Base-by-base conservation (phyloP, 2,888 invertebrate genomes). In the Oxycera nigricornis region DNA sequence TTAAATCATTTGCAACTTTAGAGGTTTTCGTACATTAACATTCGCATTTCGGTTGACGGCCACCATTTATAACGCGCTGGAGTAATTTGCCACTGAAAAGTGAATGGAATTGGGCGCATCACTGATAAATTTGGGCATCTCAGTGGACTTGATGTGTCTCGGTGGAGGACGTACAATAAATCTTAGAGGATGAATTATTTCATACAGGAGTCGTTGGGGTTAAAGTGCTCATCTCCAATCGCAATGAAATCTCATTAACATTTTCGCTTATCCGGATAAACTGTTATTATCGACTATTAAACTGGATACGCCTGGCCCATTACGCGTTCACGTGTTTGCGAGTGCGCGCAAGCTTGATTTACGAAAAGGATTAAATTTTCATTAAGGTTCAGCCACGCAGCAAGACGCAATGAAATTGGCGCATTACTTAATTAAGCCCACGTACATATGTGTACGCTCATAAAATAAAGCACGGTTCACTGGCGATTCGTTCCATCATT, bases 231-330 rank as follows among this genome's bases (percentile, higher is more conserved):
- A 31, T 52, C 50, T 35, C 11, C 17, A 65, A 39, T 41, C 65
- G 65, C 65, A 65, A 65, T 41, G 41, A 70, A 52, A 70, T 70
- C 52, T 70, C 55, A 70, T 70, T 52, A 70, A 70, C 55, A 52
- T 70, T 55, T 46, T 28, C 35, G 52, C 55, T 70, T 70, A 70
- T 70, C 52, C 50, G 39, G 31, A 70, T 52, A 70, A 70, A 70
- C 70, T 70, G 70, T 70, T 70, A 70, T 70, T 70, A 70, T 70
- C 70, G 70, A 70, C 70, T 70, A 70, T 70, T 70, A 70, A 68
- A 52, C 20, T 22, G 70, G 30, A 22, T 70, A 55, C 70, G 52
- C 70, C 55, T 55, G 68, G 7, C 6, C 50, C 68, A 68, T 68
- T 50, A 50, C 68, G 7, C n/a, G 50, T 14, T 6, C n/a, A n/a